A percentile compares a stretch with the other conserved stretches of the same genome.
These are phyloP conservation scores for Darevskia mixta DNA, from an alignment of 2,797 vertebrate genomes.

Conservation along the genomic window DNA sequence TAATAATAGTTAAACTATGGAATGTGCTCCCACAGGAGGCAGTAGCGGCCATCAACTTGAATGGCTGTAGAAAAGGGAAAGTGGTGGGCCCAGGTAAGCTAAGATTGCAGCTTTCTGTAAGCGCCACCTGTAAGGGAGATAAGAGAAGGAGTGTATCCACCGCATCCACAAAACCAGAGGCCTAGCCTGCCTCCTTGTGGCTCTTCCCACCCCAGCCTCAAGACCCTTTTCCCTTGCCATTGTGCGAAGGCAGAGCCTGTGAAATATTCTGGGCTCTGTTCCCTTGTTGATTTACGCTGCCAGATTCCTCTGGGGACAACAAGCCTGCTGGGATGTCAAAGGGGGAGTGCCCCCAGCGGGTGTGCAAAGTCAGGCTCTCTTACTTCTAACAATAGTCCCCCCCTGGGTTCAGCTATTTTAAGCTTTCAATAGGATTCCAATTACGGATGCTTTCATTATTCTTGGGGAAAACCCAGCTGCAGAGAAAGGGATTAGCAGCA, in stretches of 20 bases:
- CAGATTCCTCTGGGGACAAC: neutral
- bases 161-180: neutral
- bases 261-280: neutral
- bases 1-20: too few relatives aligned
- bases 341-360: rapidly evolving
- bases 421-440: neutral
- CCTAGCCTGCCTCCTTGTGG: neutral
- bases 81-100: too few relatives aligned
- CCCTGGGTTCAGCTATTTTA: neutral
- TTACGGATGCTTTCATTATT: neutral
- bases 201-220: neutral
- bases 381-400: neutral
- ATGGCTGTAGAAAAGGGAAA: too few relatives aligned
- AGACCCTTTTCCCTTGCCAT: neutral
- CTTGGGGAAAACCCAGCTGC: neutral
- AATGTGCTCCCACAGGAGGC: too few relatives aligned
- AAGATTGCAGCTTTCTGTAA: neutral
- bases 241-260: neutral
- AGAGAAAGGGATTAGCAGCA: neutral
- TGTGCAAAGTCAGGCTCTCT: neutral
- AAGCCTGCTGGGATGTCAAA: neutral
- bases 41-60: too few relatives aligned
- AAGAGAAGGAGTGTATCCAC: neutral
- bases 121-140: neutral
- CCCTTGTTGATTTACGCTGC: neutral